Evolutionary conservation across 1,140 invertebrate genomes (phyloP).

Genomic region (Macrostomum lignano): DNA sequence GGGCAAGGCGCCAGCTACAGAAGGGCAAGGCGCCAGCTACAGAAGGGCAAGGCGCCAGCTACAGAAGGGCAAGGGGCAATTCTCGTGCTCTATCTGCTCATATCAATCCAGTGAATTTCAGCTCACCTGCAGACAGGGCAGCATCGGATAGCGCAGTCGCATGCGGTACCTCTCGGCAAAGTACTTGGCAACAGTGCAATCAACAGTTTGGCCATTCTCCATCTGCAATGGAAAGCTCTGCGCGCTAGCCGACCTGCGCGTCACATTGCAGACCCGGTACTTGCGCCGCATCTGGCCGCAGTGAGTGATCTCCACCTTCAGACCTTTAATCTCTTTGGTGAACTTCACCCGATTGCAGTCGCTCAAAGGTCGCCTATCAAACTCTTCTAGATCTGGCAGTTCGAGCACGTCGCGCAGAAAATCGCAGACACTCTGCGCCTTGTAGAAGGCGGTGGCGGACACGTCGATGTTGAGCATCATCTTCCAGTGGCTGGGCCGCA

Average conservation of each 20-base stretch:
- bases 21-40: no score
- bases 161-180: conserved; percentile 98
- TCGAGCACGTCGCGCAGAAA: conserved; percentile 99
- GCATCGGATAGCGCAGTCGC: conserved; percentile 76
- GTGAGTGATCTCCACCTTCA: conserved; percentile 98
- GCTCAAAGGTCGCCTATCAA: conserved; percentile 77
- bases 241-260: conserved; percentile 46
- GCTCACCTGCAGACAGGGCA: conserved; percentile 79
- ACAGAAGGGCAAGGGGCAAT: no score
- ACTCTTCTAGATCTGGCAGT: conserved; percentile 76
- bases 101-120: no score
- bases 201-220: conserved; percentile 93
- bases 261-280: conserved; percentile 95
- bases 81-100: no score
- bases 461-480: conserved; percentile 99
- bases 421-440: conserved; percentile 94
- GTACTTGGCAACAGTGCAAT: conserved; percentile 98
- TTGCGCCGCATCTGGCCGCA: conserved; percentile 93
- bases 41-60: no score
- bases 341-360: conserved; percentile 98
- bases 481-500: conserved; percentile 96
- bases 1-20: no score
- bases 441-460: conserved; percentile 97
- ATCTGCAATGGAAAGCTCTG: conserved; percentile 81
- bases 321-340: conserved; percentile 97